Evolutionary conservation across 2,797 vertebrate species (phyloP), one percentile per base, ranked within the genome.

Genomic region (Phalanger gymnotis): DNA sequence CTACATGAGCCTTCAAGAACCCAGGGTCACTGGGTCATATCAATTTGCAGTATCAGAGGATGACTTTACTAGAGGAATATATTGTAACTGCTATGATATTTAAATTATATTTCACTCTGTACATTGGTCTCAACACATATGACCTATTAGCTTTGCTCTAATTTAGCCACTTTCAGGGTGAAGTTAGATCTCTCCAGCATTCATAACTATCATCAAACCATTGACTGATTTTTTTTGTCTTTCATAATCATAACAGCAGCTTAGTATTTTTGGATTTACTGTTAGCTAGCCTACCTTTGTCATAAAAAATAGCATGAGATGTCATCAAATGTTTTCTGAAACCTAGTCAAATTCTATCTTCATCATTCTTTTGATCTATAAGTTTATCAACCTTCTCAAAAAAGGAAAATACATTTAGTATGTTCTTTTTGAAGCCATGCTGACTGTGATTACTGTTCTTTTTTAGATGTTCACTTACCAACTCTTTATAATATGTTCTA

Each of bases 91-190:
- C 54, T 56, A 2, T 47, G 52, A 81, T 95, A 55, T 91, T 96
- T 93, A 93, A 96, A 93, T 93, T 93, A 90, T 93, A 87, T 95
- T 96, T 96, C 30, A 66, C 14, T 61, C 11, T n/a, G 13, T n/a
- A n/a, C 61, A 66, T 66, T n/a, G 14, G 5, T 66, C 34, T 66
- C 14, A n/a, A n/a, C 13, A n/a, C 34, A 5, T 66, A n/a, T n/a
- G 61, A 66, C 34, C 14, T 66, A 66, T 66, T 66, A n/a, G 14
- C 1, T 66, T 66, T 66, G 34, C 31, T n/a, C 58, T 66, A 19
- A 66, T 66, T n/a, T n/a, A 19, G 34, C 31, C 61, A n/a, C 34
- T 16, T n/a, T 66, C 5, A 7, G 13, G 34, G 34, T 66, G 14
- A 66, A n/a, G 34, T n/a, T 66, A 66, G 14, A 66, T 5, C 57